Evolutionary conservation across 2,888 invertebrate genomes (phyloP).

Genomic region (Chironomus tentans): DNA sequence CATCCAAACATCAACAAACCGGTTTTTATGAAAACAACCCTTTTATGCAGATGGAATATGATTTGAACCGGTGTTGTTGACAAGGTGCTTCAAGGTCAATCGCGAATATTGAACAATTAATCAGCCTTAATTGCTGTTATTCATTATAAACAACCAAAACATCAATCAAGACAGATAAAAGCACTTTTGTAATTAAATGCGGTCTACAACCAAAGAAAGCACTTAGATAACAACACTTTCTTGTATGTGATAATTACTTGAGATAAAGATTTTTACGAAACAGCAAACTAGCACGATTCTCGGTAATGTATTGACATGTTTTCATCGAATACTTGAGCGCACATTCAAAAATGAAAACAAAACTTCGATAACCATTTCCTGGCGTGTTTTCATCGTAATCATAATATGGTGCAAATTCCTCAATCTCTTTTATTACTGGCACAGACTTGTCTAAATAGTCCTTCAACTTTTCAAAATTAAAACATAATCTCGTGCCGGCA

Average conservation of each 20-base stretch:
- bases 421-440: slow-evolving; percentile 47
- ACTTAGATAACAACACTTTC: no score
- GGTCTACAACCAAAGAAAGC: no score
- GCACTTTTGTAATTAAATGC: not conserved
- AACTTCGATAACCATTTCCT: slow-evolving; percentile 91
- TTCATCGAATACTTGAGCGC: slow-evolving; percentile 64
- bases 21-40: no score
- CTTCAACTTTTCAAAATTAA: not conserved
- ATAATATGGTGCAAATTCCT: slow-evolving; percentile 58
- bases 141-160: no score
- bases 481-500: not conserved
- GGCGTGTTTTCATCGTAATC: slow-evolving; percentile 76
- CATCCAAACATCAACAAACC: no score
- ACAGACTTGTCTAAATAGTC: slow-evolving; percentile 54
- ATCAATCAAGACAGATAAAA: no score
- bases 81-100: no score
- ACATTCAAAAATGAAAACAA: slow-evolving; percentile 67
- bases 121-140: no score
- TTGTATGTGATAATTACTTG: slow-evolving; percentile 45
- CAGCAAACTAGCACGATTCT: slow-evolving; percentile 63
- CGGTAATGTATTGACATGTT: slow-evolving; percentile 61
- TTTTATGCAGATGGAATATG: no score
- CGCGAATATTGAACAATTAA: no score
- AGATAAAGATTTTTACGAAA: slow-evolving; percentile 70
- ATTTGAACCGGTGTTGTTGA: no score